Evolutionary conservation across 2,797 vertebrate genomes (phyloP), one percentile per base, ranked within the genome.

Genomic region (Morus bassanus): DNA sequence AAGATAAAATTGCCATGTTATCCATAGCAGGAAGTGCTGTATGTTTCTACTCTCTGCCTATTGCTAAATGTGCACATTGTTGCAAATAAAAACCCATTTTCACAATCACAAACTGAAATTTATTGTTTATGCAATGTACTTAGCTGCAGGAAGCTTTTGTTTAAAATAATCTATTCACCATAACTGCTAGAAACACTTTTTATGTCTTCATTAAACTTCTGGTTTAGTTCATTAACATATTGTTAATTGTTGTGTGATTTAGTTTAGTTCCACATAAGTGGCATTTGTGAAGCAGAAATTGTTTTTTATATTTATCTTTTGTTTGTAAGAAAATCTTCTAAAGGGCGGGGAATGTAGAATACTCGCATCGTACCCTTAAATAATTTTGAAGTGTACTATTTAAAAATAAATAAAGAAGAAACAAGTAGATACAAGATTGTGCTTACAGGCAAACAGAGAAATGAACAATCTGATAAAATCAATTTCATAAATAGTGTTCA

Each of bases 231-330:
- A 93, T 95, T 96, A 96, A 67, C 56, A 79, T 74, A 85, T 94
- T 97, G 81, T 43, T 94, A 97, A 93, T 89, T 89, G 69, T 76
- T 91, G 60, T 88, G 80, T 88, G 78, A 96, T 96, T 96, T 96
- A 93, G 64, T 95, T 91, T 61, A 60, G 59, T 88, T 97, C 74
- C 79, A 68, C 43, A 33, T 50, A 64, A 95, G 64, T 92, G 73
- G 37, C 61, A 51, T 79, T 89, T 91, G 30, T 25, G 35, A 96
- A 86, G 43, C 13, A 85, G 54, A 95, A 90, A 72, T 72, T 9
- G 9, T n/a, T 86, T n/a, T 54, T 70, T 72, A 19, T 37, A 11
- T 61, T 35, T 89, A 27, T 28, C 12, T 2, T 64, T 65, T 81
- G 41, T 87, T 89, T 61, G 43, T 35, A 79, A 54, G 43, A 46